A percentile compares a stretch with the other conserved stretches of the same genome.
Evolutionary conservation across 2,797 vertebrate species (phyloP).

Genomic region (Lutjanus argentimaculatus): DNA sequence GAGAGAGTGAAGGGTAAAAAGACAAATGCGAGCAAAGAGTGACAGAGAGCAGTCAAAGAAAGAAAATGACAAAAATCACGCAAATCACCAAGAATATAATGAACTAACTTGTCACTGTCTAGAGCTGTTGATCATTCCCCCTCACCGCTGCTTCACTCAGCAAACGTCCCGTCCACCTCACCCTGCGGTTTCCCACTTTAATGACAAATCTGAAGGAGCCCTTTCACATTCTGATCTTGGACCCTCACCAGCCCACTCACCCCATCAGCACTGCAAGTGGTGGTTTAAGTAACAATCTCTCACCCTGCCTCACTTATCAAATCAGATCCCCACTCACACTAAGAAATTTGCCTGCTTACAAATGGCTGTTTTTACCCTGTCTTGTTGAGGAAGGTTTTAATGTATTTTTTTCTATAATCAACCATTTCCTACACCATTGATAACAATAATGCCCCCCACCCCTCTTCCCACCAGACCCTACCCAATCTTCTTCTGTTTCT

Average conservation of each 20-base stretch:
- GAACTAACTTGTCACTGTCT: conserved; percentile 56
- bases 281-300: conserved; percentile 41
- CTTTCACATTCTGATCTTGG: conserved; percentile 31
- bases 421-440: conserved; percentile 19
- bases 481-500: conserved; percentile 21
- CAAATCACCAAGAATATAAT: neutral
- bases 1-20: neutral
- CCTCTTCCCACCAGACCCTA: neutral
- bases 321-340: conserved; percentile 43
- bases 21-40: conserved; percentile 1
- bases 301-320: conserved; percentile 41
- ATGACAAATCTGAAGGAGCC: conserved; percentile 25
- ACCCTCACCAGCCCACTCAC: conserved; percentile 29
- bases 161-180: conserved; percentile 15
- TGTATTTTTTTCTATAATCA: conserved; percentile 7
- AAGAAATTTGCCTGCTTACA: conserved; percentile 24
- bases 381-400: neutral
- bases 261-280: conserved; percentile 37
- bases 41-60: neutral
- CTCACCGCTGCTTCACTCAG: conserved; percentile 41
- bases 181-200: conserved; percentile 23
- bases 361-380: conserved; percentile 34
- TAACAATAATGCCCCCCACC: conserved; percentile 12
- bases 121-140: conserved; percentile 37
- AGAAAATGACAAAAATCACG: neutral